Evolutionary conservation across 2,888 invertebrate genomes (phyloP).

Genomic region (Hymenopus coronatus): DNA sequence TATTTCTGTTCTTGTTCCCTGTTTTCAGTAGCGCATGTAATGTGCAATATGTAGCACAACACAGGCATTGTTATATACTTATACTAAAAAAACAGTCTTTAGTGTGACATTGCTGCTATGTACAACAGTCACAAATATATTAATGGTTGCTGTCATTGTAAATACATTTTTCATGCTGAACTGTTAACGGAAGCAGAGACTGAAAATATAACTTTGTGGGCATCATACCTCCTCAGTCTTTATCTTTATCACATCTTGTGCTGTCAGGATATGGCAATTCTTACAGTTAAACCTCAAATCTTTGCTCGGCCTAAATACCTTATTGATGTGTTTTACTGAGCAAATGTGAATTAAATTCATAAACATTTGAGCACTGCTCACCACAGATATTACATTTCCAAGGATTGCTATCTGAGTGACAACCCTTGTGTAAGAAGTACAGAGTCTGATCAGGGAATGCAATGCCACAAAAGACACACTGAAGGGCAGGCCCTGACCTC

Average conservation of each 20-base stretch:
- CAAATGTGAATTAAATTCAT: constrained; percentile 95
- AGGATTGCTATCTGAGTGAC: constrained; percentile 95
- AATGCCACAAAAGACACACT: constrained; percentile 90
- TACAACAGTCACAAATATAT: too few relatives aligned
- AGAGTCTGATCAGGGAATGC: constrained; percentile 94
- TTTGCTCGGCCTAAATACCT: background rate
- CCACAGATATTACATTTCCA: constrained; percentile 98
- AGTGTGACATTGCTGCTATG: too few relatives aligned
- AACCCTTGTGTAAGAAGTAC: constrained; percentile 95
- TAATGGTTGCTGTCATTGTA: too few relatives aligned
- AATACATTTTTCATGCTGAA: too few relatives aligned
- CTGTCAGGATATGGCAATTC: background rate
- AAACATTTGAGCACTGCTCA: constrained; percentile 89
- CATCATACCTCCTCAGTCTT: background rate
- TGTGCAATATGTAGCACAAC: too few relatives aligned
- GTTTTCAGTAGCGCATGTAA: too few relatives aligned
- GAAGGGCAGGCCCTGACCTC: constrained; percentile 48
- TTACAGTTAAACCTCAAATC: background rate
- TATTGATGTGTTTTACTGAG: constrained; percentile 90
- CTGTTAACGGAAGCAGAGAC: background rate
- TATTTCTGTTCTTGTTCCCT: too few relatives aligned
- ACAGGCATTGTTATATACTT: too few relatives aligned
- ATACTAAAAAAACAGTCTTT: too few relatives aligned
- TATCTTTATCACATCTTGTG: background rate
- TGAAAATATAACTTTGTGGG: background rate